These are phyloP conservation scores for Geococcyx californianus DNA, from an alignment of 2,113 vertebrate species.

Conservation along the genomic window DNA sequence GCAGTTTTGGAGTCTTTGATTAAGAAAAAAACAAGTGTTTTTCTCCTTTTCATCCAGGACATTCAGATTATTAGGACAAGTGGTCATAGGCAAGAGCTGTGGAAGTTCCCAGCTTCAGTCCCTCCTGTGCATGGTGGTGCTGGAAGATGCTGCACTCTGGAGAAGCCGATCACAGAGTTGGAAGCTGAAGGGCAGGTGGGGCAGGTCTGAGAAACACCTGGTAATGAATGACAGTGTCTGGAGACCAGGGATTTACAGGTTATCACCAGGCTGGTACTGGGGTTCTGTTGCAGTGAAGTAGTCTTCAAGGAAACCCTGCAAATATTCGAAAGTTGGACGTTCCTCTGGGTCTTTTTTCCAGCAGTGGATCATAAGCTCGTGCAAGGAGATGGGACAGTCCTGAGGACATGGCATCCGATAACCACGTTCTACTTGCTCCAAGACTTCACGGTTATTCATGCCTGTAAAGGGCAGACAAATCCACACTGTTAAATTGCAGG, in stretches of 20 bases:
- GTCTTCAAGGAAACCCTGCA: slow-evolving; percentile 98
- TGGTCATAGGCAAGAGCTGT: slow-evolving; percentile 73
- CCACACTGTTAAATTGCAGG: background rate
- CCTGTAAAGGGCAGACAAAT: slow-evolving; percentile 72
- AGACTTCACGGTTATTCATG: slow-evolving; percentile 98
- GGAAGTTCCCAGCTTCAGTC: slow-evolving; percentile 78
- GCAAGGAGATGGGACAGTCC: slow-evolving; percentile 95
- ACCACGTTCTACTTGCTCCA: slow-evolving; percentile 97
- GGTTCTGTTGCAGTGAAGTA: slow-evolving; percentile 99
- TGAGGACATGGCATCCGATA: slow-evolving; percentile 96
- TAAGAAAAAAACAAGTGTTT: slow-evolving; percentile 75
- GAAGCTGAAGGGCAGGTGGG: slow-evolving; percentile 66
- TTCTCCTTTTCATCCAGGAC: slow-evolving; percentile 77
- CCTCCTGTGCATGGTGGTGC: slow-evolving; percentile 70
- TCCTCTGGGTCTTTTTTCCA: slow-evolving; percentile 98
- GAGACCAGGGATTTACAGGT: slow-evolving; percentile 82
- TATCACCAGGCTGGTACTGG: slow-evolving; percentile 98
- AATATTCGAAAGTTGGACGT: slow-evolving; percentile 95
- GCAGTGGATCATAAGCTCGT: slow-evolving; percentile 98
- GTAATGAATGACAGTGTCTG: slow-evolving; percentile 50
- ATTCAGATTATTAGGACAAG: slow-evolving; percentile 76
- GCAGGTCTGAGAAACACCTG: slow-evolving; percentile 48
- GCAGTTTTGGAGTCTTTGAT: slow-evolving; percentile 79
- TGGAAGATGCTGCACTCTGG: slow-evolving; percentile 66
- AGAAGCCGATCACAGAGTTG: slow-evolving; percentile 64